These are phyloP conservation scores for Saccopteryx leptura DNA, from an alignment of 2,113 vertebrate genomes.

Conservation along the genomic window DNA sequence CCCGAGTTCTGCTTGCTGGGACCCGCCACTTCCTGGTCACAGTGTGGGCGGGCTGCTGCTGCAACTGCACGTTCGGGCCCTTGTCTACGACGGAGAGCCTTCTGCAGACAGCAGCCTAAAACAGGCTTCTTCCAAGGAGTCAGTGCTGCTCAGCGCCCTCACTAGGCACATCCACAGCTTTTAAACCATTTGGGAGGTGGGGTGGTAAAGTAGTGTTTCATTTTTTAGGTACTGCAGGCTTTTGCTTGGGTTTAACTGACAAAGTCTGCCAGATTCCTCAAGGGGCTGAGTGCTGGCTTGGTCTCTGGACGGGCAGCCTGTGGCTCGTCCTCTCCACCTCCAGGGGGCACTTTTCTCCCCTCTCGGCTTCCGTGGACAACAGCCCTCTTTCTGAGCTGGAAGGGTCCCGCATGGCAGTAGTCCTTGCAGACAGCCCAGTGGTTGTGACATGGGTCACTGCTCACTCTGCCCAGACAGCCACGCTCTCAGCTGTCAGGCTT, in stretches of 20 bases:
- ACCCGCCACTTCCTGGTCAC: not conserved
- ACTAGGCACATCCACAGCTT: rapidly evolving
- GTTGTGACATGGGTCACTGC: rapidly evolving
- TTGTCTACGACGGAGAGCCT: not conserved
- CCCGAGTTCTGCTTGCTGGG: not conserved
- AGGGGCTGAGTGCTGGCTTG: not conserved
- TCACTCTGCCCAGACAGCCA: not conserved
- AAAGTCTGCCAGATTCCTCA: not conserved
- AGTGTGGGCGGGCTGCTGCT: not conserved
- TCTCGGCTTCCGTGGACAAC: not conserved
- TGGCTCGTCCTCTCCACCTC: not conserved
- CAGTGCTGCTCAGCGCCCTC: not conserved
- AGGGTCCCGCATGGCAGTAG: not conserved
- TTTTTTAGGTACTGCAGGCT: not conserved
- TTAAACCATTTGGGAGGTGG: too few relatives aligned
- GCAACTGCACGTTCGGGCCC: rapidly evolving
- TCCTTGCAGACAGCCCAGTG: not conserved
- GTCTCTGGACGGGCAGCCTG: not conserved
- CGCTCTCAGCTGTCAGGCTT: not conserved
- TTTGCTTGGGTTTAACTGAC: not conserved
- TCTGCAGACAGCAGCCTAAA: not conserved
- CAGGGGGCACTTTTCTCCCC: rapidly evolving
- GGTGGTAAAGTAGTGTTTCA: not conserved
- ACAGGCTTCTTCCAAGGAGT: not conserved
- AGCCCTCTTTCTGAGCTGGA: not conserved